Percentiles rank a stretch among this genome's conserved stretches.
phyloP scores from a whole-genome alignment of 2,888 invertebrate genomes.

The Caenorhabditis sp. region DNA sequence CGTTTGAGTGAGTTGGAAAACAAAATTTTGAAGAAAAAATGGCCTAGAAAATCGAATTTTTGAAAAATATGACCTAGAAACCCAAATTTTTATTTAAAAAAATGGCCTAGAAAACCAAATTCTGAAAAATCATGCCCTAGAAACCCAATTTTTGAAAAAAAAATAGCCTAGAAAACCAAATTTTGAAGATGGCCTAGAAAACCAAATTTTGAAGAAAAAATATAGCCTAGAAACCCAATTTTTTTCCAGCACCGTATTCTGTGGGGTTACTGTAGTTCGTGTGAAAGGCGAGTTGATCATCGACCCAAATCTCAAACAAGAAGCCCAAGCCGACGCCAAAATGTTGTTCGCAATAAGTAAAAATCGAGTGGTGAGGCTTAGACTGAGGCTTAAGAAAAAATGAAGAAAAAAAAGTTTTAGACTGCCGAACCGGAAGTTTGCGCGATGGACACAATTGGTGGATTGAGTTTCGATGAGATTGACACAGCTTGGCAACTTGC shows the following conservation, averaged over 20 bases:
- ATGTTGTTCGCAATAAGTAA: constrained; percentile 43
- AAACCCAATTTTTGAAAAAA: too few relatives aligned
- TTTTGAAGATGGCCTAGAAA: too few relatives aligned
- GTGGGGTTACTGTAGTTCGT: constrained; percentile 49
- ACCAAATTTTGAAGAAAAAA: neutral
- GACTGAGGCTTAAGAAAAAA: neutral
- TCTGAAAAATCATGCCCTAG: too few relatives aligned
- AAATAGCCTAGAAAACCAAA: too few relatives aligned
- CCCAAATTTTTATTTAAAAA: neutral
- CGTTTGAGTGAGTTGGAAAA: constrained; percentile 25
- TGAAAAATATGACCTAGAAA: too few relatives aligned
- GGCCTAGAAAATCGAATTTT: neutral
- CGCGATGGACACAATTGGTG: constrained; percentile 27
- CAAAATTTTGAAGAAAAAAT: neutral
- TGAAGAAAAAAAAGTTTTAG: neutral
- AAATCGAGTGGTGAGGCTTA: neutral
- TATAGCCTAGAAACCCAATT: neutral
- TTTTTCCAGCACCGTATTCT: constrained; percentile 44
- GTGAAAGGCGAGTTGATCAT: constrained; percentile 44
- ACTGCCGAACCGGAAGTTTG: constrained; percentile 19
- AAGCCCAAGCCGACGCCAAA: constrained; percentile 42
- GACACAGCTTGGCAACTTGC: constrained; percentile 25
- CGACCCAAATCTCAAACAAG: constrained; percentile 45
- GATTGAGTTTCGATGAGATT: constrained; percentile 16
- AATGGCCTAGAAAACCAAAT: too few relatives aligned